A percentile compares a stretch with the other conserved stretches of the same genome.
Conservation (phyloP, 2,113 vertebrate genomes). For the Chrysochloris asiatica region DNA sequence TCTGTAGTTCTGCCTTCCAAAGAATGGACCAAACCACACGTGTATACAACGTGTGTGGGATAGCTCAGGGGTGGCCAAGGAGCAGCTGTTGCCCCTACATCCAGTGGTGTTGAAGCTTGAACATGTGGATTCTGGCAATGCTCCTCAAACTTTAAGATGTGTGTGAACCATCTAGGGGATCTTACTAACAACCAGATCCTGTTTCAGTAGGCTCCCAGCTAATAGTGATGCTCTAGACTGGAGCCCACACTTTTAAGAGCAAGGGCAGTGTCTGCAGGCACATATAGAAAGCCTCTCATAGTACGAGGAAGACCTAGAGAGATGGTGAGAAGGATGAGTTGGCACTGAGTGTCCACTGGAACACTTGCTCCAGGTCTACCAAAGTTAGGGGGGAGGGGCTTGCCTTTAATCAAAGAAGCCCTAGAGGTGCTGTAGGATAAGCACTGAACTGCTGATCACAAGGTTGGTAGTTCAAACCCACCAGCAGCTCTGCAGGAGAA, state of each 20-base stretch:
- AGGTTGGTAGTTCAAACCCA: no score
- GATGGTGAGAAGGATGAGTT: neutral
- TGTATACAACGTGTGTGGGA: neutral
- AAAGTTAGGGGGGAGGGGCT: neutral
- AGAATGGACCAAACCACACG: neutral
- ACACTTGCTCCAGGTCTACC: neutral
- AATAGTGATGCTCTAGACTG: neutral
- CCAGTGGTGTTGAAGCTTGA: neutral
- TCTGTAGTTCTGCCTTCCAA: neutral
- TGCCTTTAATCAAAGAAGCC: constrained; percentile 32
- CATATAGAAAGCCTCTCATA: neutral
- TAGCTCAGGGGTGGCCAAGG: neutral
- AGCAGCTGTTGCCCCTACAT: neutral
- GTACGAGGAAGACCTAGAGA: neutral
- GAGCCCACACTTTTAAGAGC: neutral
- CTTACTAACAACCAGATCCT: neutral
- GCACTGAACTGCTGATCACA: no score
- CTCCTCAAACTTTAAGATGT: neutral
- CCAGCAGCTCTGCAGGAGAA: no score
- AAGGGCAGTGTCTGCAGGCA: no score
- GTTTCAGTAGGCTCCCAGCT: neutral
- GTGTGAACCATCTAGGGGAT: neutral
- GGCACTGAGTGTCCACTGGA: neutral
- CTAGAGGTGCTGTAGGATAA: no score
- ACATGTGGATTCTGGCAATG: neutral